phyloP scores from a whole-genome alignment of 2,113 vertebrate species.

The Oncorhynchus kisutch region DNA sequence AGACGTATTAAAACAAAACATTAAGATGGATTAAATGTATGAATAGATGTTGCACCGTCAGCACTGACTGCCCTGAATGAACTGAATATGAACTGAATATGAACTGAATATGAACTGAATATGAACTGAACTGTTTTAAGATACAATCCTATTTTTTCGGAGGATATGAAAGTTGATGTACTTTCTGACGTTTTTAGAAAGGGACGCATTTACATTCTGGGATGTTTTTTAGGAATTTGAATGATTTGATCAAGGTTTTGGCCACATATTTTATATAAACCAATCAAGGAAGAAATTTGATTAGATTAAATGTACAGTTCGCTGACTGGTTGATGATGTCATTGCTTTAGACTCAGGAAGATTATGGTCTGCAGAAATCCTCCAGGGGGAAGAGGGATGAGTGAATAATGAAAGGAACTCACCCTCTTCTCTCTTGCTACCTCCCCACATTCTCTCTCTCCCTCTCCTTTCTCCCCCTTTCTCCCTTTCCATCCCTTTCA shows the following conservation, averaged over 20 bases:
- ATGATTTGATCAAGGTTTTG: too few species aligned
- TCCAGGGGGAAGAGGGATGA: not conserved
- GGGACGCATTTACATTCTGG: too few species aligned
- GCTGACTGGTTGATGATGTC: not conserved
- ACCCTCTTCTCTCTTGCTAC: too few species aligned
- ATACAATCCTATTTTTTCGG: not conserved
- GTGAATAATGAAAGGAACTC: not conserved
- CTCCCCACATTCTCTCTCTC: not conserved
- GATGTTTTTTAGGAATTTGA: too few species aligned
- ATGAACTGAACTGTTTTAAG: not conserved
- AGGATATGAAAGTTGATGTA: not conserved
- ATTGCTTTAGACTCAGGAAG: not conserved
- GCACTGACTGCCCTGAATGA: not conserved
- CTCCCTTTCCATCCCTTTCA: not conserved
- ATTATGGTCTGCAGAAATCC: not conserved
- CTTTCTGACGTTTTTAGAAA: not conserved
- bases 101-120: not conserved
- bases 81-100: not conserved
- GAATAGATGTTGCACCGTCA: too few species aligned
- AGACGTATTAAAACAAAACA: not conserved
- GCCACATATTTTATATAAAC: too few species aligned
- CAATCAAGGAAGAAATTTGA: not conserved
- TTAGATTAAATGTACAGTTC: not conserved
- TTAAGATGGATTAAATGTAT: not conserved
- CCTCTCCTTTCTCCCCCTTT: not conserved